Percentiles rank a stretch among this genome's conserved stretches.
phyloP scores from a whole-genome alignment of 2,888 invertebrate genomes.

The Ectropis crepuscularia region DNA sequence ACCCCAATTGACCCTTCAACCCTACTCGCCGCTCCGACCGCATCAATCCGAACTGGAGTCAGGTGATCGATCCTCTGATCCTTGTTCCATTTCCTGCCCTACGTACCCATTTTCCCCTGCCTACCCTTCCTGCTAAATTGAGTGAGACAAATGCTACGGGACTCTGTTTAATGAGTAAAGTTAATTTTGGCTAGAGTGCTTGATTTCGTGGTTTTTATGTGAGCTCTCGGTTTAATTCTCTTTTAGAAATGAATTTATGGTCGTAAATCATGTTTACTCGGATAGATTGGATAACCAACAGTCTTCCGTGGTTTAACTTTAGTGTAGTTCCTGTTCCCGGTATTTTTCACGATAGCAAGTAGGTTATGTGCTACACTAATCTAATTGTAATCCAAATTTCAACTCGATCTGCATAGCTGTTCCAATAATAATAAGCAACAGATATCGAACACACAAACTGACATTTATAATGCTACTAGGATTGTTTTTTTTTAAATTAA shows the following conservation, averaged over 20 bases:
- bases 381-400: too few relatives aligned
- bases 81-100: constrained; percentile 39
- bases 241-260: constrained; percentile 25
- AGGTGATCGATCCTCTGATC: constrained; percentile 33
- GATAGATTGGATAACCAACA: too few relatives aligned
- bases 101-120: constrained; percentile 46
- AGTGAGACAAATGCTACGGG: constrained; percentile 61
- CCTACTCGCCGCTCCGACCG: constrained; percentile 18
- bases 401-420: too few relatives aligned
- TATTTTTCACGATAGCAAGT: too few relatives aligned
- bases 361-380: too few relatives aligned
- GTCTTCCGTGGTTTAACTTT: too few relatives aligned
- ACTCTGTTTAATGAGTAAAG: constrained; percentile 59
- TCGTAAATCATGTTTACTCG: background rate
- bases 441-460: too few relatives aligned
- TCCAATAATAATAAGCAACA: too few relatives aligned
- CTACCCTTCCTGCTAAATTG: constrained; percentile 58
- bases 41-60: constrained; percentile 29
- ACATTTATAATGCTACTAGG: too few relatives aligned
- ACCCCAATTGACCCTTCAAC: constrained; percentile 23
- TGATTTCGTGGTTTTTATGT: constrained; percentile 24
- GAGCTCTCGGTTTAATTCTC: constrained; percentile 16
- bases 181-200: constrained; percentile 51
- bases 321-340: too few relatives aligned
- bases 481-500: too few relatives aligned